Evolutionary conservation across 1,140 invertebrate genomes (phyloP).

Genomic region (Artemia franciscana): DNA sequence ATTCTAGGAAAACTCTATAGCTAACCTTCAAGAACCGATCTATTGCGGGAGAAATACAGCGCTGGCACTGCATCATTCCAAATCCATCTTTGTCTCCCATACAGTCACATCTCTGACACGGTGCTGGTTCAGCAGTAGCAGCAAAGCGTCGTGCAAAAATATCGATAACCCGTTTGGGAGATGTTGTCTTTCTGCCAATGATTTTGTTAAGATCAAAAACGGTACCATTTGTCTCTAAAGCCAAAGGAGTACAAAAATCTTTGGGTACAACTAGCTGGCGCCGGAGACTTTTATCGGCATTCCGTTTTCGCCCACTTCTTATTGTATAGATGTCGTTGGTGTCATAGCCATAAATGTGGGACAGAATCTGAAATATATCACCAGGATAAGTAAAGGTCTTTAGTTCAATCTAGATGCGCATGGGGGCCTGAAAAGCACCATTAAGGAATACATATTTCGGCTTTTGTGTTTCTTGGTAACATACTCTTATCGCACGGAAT

Average conservation of each 20-base stretch:
- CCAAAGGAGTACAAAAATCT: slow-evolving; percentile 25
- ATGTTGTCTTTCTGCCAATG: background rate
- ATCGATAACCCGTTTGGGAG: slow-evolving; percentile 21
- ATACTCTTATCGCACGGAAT: too few species aligned
- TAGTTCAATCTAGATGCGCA: too few species aligned
- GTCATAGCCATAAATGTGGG: slow-evolving; percentile 21
- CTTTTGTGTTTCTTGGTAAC: too few species aligned
- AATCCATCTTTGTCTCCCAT: slow-evolving; percentile 21
- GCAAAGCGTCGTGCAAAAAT: slow-evolving; percentile 22
- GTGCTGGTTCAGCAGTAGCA: slow-evolving; percentile 16
- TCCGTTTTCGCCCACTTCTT: slow-evolving; percentile 16
- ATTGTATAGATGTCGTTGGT: slow-evolving; percentile 19
- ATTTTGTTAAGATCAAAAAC: slow-evolving; percentile 19
- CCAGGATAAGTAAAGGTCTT: too few species aligned
- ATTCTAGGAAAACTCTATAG: background rate
- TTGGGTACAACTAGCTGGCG: slow-evolving; percentile 21
- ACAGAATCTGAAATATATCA: background rate
- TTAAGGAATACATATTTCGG: too few species aligned
- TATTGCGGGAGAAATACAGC: slow-evolving; percentile 12
- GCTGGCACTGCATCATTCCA: slow-evolving; percentile 21
- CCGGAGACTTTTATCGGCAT: slow-evolving; percentile 17
- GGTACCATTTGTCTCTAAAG: slow-evolving; percentile 25
- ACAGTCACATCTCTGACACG: slow-evolving; percentile 26
- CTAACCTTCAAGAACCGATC: slow-evolving; percentile 11
- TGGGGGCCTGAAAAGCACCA: too few species aligned